These are phyloP conservation scores for Anas bahamensis DNA, from an alignment of 2,797 vertebrate species.

Conservation along the genomic window DNA sequence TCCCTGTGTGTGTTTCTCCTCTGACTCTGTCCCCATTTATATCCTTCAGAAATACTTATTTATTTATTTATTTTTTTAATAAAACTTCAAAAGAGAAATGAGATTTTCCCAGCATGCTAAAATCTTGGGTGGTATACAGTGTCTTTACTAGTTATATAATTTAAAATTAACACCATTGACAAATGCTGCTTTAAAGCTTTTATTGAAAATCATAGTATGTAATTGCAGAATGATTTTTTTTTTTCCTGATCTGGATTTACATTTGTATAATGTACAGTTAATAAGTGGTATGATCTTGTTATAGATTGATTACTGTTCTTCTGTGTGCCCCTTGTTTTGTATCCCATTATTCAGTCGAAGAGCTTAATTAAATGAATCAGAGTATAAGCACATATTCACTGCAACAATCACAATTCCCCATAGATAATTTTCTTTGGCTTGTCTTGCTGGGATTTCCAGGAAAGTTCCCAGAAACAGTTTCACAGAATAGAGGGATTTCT, in stretches of 20 bases:
- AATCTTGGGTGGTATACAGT: slow-evolving; percentile 26
- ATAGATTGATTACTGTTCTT: slow-evolving; percentile 38
- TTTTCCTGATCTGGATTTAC: background rate
- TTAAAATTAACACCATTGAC: slow-evolving; percentile 41
- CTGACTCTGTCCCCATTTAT: background rate
- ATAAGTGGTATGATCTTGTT: slow-evolving; percentile 6
- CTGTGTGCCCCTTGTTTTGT: slow-evolving; percentile 43
- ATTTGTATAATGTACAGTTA: background rate
- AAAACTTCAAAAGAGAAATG: slow-evolving; percentile 25
- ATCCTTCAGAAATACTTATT: background rate
- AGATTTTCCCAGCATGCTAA: slow-evolving; percentile 8
- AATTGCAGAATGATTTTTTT: background rate
- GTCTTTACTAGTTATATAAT: slow-evolving; percentile 26
- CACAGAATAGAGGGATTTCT: slow-evolving; percentile 61
- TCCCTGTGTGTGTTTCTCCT: background rate
- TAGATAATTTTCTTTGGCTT: slow-evolving; percentile 67
- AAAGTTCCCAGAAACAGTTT: slow-evolving; percentile 61
- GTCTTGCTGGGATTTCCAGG: slow-evolving; percentile 61
- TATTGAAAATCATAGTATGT: slow-evolving; percentile 8
- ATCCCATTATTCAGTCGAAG: slow-evolving; percentile 15
- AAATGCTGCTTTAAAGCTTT: slow-evolving; percentile 33
- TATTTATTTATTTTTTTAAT: background rate
- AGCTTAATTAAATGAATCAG: slow-evolving; percentile 62
- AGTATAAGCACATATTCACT: slow-evolving; percentile 58
- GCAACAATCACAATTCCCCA: slow-evolving; percentile 60